phyloP scores from a whole-genome alignment of 1,140 invertebrate genomes.

The Thrips palmi region DNA sequence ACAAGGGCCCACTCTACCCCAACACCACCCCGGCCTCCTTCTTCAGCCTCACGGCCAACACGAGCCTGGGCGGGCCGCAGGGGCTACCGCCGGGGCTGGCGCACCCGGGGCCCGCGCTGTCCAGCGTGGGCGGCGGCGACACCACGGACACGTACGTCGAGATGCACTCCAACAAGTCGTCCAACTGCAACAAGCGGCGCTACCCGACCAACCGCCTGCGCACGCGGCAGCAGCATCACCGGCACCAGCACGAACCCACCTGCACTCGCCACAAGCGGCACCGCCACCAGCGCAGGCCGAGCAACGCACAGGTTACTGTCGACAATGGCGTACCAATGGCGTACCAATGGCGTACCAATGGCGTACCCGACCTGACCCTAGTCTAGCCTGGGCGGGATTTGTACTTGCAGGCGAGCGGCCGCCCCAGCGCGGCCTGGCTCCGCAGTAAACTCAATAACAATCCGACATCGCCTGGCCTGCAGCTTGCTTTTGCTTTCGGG shows the following conservation, averaged over 20 bases:
- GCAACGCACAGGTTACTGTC: too few relatives aligned
- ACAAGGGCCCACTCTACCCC: too few relatives aligned
- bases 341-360: too few relatives aligned
- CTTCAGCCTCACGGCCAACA: too few relatives aligned
- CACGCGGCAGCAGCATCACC: constrained; percentile 1
- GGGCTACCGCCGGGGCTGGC: too few relatives aligned
- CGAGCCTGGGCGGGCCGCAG: too few relatives aligned
- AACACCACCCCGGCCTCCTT: too few relatives aligned
- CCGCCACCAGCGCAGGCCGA: constrained; percentile 16
- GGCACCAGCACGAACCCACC: constrained; percentile 12
- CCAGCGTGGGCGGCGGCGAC: constrained; percentile 19
- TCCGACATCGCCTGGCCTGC: too few relatives aligned
- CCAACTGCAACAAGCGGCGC: constrained; percentile 11
- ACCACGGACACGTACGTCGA: constrained; percentile 18
- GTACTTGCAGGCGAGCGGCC: constrained; percentile 16
- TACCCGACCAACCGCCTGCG: constrained; percentile 12
- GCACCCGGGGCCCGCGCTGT: too few relatives aligned
- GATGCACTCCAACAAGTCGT: constrained; percentile 12
- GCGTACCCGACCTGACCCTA: too few relatives aligned
- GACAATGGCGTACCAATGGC: too few relatives aligned
- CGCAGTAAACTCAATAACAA: too few relatives aligned
- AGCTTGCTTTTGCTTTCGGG: constrained; percentile 9
- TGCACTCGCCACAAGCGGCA: constrained; percentile 16
- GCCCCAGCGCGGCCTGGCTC: constrained; percentile 15
- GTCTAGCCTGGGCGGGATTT: constrained; percentile 7